Base-by-base conservation (phyloP, 2,888 invertebrate species). In the Lydus trimaculatus region DNA sequence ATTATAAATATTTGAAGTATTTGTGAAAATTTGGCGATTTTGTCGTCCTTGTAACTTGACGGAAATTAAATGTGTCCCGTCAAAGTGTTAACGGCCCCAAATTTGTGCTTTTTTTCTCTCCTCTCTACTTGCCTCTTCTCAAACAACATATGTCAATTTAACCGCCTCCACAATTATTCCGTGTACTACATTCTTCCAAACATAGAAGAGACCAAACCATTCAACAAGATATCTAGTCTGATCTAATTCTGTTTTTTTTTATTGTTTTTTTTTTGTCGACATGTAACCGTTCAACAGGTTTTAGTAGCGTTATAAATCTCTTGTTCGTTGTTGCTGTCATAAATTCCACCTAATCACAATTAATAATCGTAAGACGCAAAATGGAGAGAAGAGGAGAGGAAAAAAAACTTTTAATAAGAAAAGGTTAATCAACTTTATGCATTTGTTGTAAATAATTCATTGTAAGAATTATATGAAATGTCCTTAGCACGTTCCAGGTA, bases 401-500 rank as follows among this genome's bases (percentile, higher is more conserved):
- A 33, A 33, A 39, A 39, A 39, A 39, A 39, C 9, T 43, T 43
- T 4, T 43, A 48, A 43, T 17, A 48, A 11, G 13, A 63, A 33
- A 58, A 69, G 65, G 69, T 65, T 69, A 63, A 65, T 33, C 62
- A 69, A 69, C 65, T 48, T 58, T 20, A 23, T 43, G n/a, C 48
- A 20, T 20, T 48, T 48, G 28, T 67, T 31, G 56, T 69, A 69
- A 65, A 65, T 64, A 68, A 68, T 65, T 65, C 68, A 62, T 62
- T 58, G 43, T 63, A 61, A 66, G 23, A 31, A 1, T 43, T 17
- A n/a, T 31, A 28, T 28, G 31, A 58, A 61, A 59, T 63, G 67
- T 64, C 64, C 67, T 67, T 67, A 67, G 56, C 64, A 67, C 61
- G 64, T 64, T 62, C 68, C 65, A 64, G 64, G 64, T 59, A 61